These are phyloP conservation scores for Phaethon lepturus DNA, from an alignment of 2,113 vertebrate genomes.

Conservation along the genomic window DNA sequence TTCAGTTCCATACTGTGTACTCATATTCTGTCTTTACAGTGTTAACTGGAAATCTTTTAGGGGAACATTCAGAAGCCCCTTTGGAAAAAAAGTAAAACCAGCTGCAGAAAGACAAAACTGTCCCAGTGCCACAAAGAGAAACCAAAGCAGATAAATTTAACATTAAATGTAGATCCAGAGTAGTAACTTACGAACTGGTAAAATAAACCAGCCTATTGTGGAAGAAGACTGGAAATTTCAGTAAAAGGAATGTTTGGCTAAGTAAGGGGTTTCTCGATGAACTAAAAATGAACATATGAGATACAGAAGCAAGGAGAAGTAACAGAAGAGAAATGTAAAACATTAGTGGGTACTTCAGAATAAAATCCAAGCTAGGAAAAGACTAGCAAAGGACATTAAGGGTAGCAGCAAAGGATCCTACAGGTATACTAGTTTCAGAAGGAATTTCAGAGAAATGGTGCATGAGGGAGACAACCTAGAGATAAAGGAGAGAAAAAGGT, in stretches of 20 bases:
- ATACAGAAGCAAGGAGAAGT: not conserved
- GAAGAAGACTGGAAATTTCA: not conserved
- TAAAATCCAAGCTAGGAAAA: not conserved
- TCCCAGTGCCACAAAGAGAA: not conserved
- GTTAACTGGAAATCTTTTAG: not conserved
- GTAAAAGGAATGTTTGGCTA: not conserved
- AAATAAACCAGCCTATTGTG: not conserved
- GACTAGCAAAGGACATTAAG: not conserved
- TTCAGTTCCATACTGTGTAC: not conserved
- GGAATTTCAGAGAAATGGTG: not conserved
- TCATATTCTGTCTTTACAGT: fast-evolving
- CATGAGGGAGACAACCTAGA: not conserved
- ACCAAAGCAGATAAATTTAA: not conserved
- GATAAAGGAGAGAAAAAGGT: not conserved
- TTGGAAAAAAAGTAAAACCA: not conserved
- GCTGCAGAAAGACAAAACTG: not conserved
- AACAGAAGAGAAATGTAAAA: not conserved
- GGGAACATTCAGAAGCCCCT: not conserved
- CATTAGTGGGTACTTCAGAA: not conserved
- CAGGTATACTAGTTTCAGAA: not conserved
- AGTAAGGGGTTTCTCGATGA: not conserved
- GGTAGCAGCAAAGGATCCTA: not conserved
- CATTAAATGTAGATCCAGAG: not conserved
- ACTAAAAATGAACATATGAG: not conserved
- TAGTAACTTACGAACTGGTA: not conserved